phyloP scores from a whole-genome alignment of 1,140 invertebrate species.

The Heliconius congener region DNA sequence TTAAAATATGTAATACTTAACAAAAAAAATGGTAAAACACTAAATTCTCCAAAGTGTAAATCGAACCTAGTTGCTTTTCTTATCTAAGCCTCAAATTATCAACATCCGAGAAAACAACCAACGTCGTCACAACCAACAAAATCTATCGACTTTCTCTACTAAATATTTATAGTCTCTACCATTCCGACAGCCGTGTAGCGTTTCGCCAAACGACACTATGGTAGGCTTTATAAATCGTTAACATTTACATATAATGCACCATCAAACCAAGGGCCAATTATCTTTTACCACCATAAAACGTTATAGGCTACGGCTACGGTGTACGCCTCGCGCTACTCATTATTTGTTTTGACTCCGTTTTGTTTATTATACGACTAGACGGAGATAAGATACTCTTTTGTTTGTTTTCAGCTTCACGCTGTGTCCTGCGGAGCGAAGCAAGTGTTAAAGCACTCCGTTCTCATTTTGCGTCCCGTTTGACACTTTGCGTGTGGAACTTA shows the following conservation, averaged over 20 bases:
- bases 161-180: background rate
- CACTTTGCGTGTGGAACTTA: too few relatives aligned
- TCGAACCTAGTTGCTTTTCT: background rate
- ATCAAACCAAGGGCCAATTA: conserved; percentile 22
- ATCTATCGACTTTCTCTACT: background rate
- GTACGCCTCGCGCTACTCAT: background rate
- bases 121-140: background rate
- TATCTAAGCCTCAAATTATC: background rate
- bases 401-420: background rate
- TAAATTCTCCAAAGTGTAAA: too few relatives aligned
- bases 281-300: conserved; percentile 23
- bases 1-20: too few relatives aligned
- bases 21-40: too few relatives aligned
- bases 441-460: background rate
- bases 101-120: background rate
- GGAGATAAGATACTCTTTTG: background rate
- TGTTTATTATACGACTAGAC: background rate
- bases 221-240: background rate
- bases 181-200: background rate
- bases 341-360: background rate
- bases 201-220: background rate
- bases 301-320: conserved; percentile 3
- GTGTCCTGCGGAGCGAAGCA: too few relatives aligned
- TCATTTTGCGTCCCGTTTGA: too few relatives aligned
- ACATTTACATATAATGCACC: conserved; percentile 12